These are phyloP conservation scores for Gymnarchus niloticus DNA, from an alignment of 2,113 vertebrate genomes.

Conservation along the genomic window DNA sequence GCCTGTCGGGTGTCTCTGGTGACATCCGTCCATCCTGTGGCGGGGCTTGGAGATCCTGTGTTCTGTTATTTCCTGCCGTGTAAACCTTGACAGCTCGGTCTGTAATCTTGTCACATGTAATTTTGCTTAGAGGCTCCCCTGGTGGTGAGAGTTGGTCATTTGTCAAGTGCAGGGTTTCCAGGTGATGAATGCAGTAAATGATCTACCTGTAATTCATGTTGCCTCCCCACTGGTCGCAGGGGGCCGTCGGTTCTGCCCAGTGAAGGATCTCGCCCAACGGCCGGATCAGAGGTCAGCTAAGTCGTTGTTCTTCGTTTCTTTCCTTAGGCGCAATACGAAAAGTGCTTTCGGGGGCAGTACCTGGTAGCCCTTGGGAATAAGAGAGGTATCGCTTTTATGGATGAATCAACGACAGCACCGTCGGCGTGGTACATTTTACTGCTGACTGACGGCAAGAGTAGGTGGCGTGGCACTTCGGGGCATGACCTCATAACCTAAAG, in stretches of 20 bases:
- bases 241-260: conserved; percentile 7
- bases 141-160: conserved; percentile 3
- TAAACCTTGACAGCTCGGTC: background rate
- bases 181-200: conserved; percentile 32
- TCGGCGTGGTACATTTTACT: background rate
- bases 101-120: background rate
- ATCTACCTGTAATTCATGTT: conserved; percentile 5
- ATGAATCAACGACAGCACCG: background rate
- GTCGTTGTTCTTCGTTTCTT: background rate
- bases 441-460: background rate
- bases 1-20: background rate
- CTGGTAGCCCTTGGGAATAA: background rate
- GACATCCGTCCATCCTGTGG: background rate
- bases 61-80: background rate
- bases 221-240: conserved; percentile 25
- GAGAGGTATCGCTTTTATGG: background rate
- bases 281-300: conserved; percentile 20
- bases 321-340: background rate
- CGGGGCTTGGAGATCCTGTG: background rate
- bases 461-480: background rate
- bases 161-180: conserved; percentile 19
- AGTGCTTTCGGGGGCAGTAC: background rate
- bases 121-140: background rate
- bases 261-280: conserved; percentile 9
- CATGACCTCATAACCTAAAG: too few species aligned